Conservation (phyloP, 2,113 vertebrate genomes). For the Saccopteryx leptura region DNA sequence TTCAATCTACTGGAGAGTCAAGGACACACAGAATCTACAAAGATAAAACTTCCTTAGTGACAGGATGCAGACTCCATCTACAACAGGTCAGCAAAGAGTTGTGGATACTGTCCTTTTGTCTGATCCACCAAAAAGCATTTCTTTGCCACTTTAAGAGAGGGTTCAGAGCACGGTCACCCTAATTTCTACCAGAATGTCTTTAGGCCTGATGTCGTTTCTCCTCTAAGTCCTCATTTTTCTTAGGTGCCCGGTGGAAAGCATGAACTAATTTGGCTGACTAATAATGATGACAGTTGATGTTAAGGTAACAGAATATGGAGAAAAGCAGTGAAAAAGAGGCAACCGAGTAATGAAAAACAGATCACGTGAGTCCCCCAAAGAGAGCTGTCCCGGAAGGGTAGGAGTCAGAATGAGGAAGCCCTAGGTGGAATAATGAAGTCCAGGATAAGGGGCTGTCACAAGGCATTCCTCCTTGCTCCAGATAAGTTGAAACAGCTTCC, state of each 20-base stretch:
- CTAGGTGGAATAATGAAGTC: conserved; percentile 55
- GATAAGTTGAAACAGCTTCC: conserved; percentile 73
- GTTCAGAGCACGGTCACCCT: background rate
- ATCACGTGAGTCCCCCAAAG: background rate
- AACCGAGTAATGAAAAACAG: conserved; percentile 66
- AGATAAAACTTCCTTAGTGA: background rate
- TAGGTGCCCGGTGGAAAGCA: background rate
- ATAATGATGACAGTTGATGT: conserved; percentile 18
- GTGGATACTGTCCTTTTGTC: background rate
- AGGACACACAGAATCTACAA: background rate
- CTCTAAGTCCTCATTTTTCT: background rate
- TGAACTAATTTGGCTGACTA: conserved; percentile 27
- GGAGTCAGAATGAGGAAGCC: background rate
- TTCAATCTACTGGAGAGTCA: background rate
- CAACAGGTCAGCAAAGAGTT: background rate
- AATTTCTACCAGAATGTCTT: background rate
- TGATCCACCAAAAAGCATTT: background rate
- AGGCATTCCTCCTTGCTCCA: conserved; percentile 33
- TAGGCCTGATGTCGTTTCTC: background rate
- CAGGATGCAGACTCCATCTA: background rate
- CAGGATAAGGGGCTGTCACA: conserved; percentile 43
- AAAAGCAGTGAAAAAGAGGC: conserved; percentile 15
- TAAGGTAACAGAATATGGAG: conserved; percentile 37
- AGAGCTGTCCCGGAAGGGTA: background rate
- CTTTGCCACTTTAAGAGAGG: background rate